Conservation (phyloP, 35 echinoderm and acorn worm genomes). For the Ophioderma brevispina region DNA sequence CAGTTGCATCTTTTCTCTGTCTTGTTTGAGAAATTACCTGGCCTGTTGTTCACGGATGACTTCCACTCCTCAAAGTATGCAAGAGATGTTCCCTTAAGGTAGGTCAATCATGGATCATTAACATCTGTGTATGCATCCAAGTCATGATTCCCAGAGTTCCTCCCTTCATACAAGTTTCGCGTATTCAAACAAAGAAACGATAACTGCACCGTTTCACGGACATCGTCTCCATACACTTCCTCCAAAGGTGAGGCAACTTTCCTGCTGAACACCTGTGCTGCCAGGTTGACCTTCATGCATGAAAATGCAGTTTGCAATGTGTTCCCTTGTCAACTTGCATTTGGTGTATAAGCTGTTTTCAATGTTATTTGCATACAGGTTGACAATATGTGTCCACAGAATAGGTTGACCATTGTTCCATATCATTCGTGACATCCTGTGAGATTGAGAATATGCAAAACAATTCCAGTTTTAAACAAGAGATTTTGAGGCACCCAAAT, state of each 20-base stretch:
- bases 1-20: background rate
- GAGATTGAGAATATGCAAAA: background rate
- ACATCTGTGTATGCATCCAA: too few species aligned
- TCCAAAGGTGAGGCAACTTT: background rate
- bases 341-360: background rate
- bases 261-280: background rate
- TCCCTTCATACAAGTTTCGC: too few species aligned
- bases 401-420: constrained; percentile 2
- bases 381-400: background rate
- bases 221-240: background rate
- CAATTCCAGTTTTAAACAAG: background rate
- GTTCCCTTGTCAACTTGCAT: background rate
- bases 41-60: background rate
- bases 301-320: background rate
- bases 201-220: too few species aligned
- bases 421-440: background rate
- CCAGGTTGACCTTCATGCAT: background rate
- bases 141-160: too few species aligned
- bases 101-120: too few species aligned
- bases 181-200: too few species aligned
- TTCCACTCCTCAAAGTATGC: too few species aligned
- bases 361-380: background rate
- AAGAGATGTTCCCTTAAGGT: too few species aligned
- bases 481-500: too few species aligned
- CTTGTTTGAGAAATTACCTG: background rate